These are phyloP conservation scores for Caloenas nicobarica DNA, from an alignment of 2,113 vertebrate species.

Conservation along the genomic window DNA sequence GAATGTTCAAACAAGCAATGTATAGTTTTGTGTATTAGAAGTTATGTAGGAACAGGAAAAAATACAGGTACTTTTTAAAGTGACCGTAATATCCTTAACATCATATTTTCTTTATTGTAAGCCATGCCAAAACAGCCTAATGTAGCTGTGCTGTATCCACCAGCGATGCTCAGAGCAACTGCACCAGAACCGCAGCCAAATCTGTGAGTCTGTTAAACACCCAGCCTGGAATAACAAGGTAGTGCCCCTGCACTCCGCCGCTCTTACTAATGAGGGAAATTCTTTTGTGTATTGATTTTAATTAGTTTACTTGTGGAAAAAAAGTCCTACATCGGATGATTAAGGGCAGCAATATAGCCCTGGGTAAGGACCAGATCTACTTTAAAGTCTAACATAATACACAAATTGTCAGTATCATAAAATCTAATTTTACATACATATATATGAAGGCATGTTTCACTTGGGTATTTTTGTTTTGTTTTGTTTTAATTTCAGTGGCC, in stretches of 20 bases:
- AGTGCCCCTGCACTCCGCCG: neutral
- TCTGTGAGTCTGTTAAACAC: neutral
- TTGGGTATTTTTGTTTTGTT: neutral
- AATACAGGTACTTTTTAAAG: neutral
- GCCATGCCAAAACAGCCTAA: neutral
- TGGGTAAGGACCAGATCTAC: conserved; percentile 14
- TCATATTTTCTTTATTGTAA: neutral
- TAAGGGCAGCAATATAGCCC: conserved; percentile 44
- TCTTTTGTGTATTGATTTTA: conserved; percentile 56
- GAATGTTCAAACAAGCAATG: neutral
- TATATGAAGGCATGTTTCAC: neutral
- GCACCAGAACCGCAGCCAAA: neutral
- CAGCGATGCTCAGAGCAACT: neutral
- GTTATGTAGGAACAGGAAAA: neutral
- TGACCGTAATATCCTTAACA: neutral
- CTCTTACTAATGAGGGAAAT: conserved; percentile 39
- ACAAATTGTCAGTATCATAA: conserved; percentile 49
- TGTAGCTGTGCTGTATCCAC: neutral
- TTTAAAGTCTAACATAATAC: conserved; percentile 39
- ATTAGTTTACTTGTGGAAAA: conserved; percentile 54
- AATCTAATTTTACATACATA: conserved; percentile 50
- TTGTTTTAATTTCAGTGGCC: neutral
- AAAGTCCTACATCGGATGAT: conserved; percentile 5
- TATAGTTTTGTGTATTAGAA: neutral
- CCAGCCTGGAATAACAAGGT: conserved; percentile 10